Evolutionary conservation across 2,797 vertebrate genomes (phyloP).

Genomic region (Steatocranus sp.): DNA sequence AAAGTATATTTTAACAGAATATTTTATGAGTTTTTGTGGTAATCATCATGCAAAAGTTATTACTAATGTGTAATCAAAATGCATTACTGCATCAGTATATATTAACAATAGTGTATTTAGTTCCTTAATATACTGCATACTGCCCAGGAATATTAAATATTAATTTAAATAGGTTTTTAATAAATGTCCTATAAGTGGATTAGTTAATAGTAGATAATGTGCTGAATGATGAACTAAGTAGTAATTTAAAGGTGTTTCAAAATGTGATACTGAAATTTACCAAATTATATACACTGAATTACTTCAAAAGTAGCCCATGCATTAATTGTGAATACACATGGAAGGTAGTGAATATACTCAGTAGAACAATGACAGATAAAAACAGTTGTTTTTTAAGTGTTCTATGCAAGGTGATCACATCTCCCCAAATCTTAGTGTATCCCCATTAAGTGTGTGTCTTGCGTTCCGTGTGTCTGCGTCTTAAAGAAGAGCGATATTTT

Average conservation of each 20-base stretch:
- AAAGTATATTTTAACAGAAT: not conserved
- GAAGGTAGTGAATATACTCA: not conserved
- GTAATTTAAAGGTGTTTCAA: not conserved
- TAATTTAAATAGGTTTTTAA: not conserved
- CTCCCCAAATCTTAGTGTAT: conserved; percentile 37
- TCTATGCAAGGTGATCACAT: not conserved
- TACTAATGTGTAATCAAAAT: not conserved
- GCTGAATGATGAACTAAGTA: not conserved
- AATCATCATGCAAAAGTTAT: not conserved
- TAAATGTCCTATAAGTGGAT: not conserved
- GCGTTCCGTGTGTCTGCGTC: conserved; percentile 39
- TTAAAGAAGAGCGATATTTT: not conserved
- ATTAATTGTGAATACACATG: not conserved
- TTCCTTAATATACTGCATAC: not conserved
- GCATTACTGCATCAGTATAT: not conserved
- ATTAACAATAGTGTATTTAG: not conserved
- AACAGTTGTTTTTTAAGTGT: not conserved
- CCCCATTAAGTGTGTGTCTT: conserved; percentile 41
- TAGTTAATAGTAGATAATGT: not conserved
- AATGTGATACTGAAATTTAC: not conserved
- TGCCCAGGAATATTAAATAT: not conserved
- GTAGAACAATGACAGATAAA: not conserved
- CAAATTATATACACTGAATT: not conserved
- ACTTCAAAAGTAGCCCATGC: not conserved
- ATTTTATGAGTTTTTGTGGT: not conserved